These are phyloP conservation scores for Boleophthalmus pectinirostris DNA, from an alignment of 2,113 vertebrate genomes.

Conservation along the genomic window DNA sequence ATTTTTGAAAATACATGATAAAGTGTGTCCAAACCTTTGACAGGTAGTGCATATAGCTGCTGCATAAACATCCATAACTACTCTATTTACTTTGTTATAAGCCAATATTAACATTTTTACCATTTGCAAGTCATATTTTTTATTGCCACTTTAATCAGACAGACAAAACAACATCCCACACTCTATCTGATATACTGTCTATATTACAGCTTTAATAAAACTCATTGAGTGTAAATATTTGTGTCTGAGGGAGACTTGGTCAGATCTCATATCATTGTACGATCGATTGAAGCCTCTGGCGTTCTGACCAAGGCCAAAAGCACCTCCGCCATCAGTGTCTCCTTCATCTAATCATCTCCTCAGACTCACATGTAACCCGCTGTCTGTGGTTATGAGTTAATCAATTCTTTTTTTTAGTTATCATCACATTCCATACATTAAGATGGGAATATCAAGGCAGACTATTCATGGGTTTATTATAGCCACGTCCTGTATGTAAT, in stretches of 20 bases:
- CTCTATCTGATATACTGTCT: neutral
- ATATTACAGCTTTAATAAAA: neutral
- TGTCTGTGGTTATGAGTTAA: neutral
- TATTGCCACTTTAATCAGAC: neutral
- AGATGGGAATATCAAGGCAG: neutral
- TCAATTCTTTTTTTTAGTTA: neutral
- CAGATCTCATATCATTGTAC: neutral
- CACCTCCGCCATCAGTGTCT: neutral
- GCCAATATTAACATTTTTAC: neutral
- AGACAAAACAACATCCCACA: neutral
- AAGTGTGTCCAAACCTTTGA: no score
- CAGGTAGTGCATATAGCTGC: no score
- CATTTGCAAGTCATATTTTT: neutral
- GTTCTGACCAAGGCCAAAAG: neutral
- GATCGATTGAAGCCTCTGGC: slow-evolving; percentile 1
- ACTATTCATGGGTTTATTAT: no score
- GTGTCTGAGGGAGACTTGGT: neutral
- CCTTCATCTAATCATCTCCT: neutral
- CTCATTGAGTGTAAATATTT: neutral
- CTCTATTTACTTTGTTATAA: neutral
- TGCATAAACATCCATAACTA: neutral
- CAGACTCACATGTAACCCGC: neutral
- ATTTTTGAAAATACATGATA: no score
- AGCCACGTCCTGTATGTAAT: no score
- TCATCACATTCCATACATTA: neutral